phyloP scores from a whole-genome alignment of 2,113 vertebrate species.

The Epinephelus fuscoguttatus region DNA sequence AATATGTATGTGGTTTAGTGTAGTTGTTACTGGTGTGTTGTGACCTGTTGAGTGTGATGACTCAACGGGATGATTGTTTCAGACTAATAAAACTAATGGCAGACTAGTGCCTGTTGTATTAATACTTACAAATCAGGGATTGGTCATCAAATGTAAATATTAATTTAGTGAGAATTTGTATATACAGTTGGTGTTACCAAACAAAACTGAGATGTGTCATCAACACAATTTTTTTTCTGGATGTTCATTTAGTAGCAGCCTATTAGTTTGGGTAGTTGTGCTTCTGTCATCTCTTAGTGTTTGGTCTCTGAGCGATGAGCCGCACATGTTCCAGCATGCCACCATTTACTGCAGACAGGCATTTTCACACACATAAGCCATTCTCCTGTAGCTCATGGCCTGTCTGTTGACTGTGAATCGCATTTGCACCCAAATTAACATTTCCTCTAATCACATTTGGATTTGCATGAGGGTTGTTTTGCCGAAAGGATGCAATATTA shows the following conservation, averaged over 20 bases:
- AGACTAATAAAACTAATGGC: neutral
- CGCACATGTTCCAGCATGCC: constrained; percentile 40
- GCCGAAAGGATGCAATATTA: neutral
- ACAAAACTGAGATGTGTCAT: neutral
- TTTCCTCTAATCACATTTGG: neutral
- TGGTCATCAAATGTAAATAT: neutral
- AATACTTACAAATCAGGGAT: neutral
- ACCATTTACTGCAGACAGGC: constrained; percentile 19
- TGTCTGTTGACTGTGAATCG: neutral
- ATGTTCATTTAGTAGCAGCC: neutral
- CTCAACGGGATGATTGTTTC: neutral
- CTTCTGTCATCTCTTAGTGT: neutral
- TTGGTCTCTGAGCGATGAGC: neutral
- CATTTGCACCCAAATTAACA: neutral
- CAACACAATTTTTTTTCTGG: neutral
- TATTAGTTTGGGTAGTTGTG: neutral
- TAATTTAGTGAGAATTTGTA: neutral
- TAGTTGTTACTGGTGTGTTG: constrained; percentile 4
- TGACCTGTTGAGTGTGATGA: neutral
- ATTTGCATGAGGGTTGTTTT: neutral
- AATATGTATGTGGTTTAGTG: neutral
- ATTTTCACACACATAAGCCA: constrained; percentile 1
- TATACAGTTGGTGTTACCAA: neutral
- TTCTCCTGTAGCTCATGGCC: neutral
- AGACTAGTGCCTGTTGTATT: neutral